These are phyloP conservation scores for Melopsittacus undulatus DNA, from an alignment of 2,797 vertebrate species.

Conservation along the genomic window DNA sequence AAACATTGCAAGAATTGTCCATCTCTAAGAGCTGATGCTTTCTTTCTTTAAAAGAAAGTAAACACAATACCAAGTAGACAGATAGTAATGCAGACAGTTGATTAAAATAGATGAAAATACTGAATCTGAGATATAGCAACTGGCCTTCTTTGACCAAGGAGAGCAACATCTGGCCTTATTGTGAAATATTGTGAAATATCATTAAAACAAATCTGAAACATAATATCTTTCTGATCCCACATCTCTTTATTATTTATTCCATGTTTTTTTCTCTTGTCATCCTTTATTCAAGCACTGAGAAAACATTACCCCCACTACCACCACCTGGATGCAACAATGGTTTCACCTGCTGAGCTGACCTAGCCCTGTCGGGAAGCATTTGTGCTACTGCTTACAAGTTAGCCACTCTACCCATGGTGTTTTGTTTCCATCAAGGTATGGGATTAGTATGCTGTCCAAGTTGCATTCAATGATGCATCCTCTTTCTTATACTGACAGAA, in stretches of 20 bases:
- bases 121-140: background rate
- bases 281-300: background rate
- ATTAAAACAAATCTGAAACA: background rate
- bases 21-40: background rate
- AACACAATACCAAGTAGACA: background rate
- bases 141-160: background rate
- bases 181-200: background rate
- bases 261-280: fast-evolving
- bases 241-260: fast-evolving
- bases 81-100: background rate
- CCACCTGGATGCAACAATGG: background rate
- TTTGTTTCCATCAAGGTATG: fast-evolving
- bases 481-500: fast-evolving
- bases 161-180: background rate
- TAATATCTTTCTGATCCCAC: background rate
- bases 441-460: fast-evolving
- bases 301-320: background rate
- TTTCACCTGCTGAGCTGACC: background rate
- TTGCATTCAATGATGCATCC: fast-evolving
- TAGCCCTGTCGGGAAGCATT: fast-evolving
- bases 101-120: background rate
- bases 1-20: background rate
- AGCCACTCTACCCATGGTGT: fast-evolving
- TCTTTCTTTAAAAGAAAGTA: background rate
- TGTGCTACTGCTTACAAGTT: background rate